Conservation (phyloP, 2,888 invertebrate genomes). For the Chaetogeoica ovagalla region DNA sequence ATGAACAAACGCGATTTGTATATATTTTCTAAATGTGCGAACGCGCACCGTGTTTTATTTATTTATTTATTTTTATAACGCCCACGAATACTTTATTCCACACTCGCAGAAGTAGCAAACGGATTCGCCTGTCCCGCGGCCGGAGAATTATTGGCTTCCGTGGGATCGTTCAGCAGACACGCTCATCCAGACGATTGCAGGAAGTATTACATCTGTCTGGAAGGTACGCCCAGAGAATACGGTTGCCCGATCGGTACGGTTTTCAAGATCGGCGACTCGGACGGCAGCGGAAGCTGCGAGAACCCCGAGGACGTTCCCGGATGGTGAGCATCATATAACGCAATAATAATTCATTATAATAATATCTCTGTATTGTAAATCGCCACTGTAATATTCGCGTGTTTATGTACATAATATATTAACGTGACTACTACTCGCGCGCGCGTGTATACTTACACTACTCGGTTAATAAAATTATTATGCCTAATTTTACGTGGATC, state of each 20-base stretch:
- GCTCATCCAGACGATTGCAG: conserved; percentile 93
- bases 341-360: not conserved
- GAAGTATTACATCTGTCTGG: conserved; percentile 92
- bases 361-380: not conserved
- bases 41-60: too few species aligned
- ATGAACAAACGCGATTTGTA: too few species aligned
- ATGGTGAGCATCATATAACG: conserved; percentile 71
- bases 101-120: conserved; percentile 78
- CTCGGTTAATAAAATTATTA: too few species aligned
- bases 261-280: conserved; percentile 89
- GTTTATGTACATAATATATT: too few species aligned
- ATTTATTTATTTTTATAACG: not conserved
- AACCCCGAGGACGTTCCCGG: conserved; percentile 95
- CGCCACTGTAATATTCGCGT: too few species aligned
- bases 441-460: too few species aligned
- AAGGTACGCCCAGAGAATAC: conserved; percentile 87
- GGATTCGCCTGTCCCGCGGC: conserved; percentile 85
- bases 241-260: conserved; percentile 95
- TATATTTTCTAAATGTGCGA: too few species aligned
- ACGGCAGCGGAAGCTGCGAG: conserved; percentile 90
- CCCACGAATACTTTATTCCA: conserved; percentile 43
- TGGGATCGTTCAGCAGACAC: conserved; percentile 89
- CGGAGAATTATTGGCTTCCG: conserved; percentile 76
- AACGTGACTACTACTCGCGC: too few species aligned
- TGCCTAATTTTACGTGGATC: too few species aligned